Conservation (phyloP, 1,140 invertebrate species). For the Leguminivora glycinivorella region DNA sequence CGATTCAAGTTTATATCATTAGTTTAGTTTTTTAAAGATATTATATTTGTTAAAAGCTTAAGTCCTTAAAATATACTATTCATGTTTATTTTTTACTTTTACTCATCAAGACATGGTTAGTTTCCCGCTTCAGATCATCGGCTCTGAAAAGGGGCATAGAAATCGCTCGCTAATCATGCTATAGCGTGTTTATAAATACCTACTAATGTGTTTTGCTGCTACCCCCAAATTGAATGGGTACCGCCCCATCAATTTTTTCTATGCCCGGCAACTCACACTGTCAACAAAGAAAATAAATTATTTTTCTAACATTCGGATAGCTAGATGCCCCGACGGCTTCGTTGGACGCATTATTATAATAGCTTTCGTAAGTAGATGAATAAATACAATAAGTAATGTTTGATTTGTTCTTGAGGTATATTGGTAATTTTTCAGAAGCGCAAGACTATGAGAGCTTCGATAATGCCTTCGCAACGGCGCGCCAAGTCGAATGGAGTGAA, state of each 20-base stretch:
- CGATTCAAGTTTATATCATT: conserved; percentile 13
- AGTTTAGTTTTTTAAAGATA: conserved; percentile 15
- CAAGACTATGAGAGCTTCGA: conserved; percentile 87
- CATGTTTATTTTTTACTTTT: conserved; percentile 8
- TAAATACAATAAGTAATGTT: conserved; percentile 31
- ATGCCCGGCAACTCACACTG: neutral
- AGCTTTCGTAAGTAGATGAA: conserved; percentile 65
- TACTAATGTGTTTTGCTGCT: neutral
- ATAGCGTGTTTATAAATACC: neutral
- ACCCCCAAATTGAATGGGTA: neutral
- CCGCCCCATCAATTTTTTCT: neutral
- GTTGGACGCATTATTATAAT: conserved; percentile 48
- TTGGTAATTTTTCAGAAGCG: conserved; percentile 83
- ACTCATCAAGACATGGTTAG: conserved; percentile 9
- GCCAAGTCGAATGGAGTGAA: conserved; percentile 90
- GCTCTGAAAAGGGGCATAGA: conserved; percentile 2
- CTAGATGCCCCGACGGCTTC: conserved; percentile 33
- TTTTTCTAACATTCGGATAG: neutral
- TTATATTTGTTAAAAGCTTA: conserved; percentile 22
- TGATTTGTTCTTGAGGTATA: conserved; percentile 14
- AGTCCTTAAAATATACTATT: conserved; percentile 10
- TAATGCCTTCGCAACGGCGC: conserved; percentile 85
- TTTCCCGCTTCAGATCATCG: neutral
- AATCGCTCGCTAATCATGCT: neutral
- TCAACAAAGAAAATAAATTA: neutral